Conservation (phyloP, 2,797 vertebrate species). For the Halcyon leucocephala region DNA sequence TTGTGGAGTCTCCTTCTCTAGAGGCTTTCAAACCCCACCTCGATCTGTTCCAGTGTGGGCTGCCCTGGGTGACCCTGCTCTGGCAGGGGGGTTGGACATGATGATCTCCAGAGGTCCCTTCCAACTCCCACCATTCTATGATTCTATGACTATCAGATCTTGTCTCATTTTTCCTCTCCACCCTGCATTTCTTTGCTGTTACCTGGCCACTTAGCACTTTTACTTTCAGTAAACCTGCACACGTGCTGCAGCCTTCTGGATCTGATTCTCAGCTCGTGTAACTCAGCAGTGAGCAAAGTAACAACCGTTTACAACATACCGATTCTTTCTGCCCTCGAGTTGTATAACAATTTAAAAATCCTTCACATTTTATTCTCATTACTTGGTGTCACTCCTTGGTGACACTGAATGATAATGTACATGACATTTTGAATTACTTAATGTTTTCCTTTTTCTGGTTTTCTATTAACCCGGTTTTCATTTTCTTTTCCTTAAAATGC, state of each 20-base stretch:
- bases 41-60: too few relatives aligned
- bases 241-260: not conserved
- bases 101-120: too few relatives aligned
- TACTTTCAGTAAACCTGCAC: not conserved
- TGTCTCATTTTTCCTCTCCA: not conserved
- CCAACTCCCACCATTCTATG: too few relatives aligned
- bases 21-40: too few relatives aligned
- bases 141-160: not conserved
- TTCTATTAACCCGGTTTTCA: constrained; percentile 22
- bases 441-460: constrained; percentile 12
- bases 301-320: not conserved
- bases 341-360: not conserved
- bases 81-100: too few relatives aligned
- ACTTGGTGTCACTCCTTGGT: not conserved
- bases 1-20: too few relatives aligned
- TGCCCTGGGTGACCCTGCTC: too few relatives aligned
- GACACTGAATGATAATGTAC: not conserved
- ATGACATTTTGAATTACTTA: not conserved
- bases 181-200: not conserved
- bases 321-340: not conserved
- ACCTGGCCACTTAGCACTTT: not conserved
- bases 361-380: not conserved
- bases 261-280: not conserved
- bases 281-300: not conserved
- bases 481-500: constrained; percentile 37